A percentile compares a stretch with the other conserved stretches of the same genome.
Conservation (phyloP, 2,888 invertebrate species). For the Eupithecia pulchellata region DNA sequence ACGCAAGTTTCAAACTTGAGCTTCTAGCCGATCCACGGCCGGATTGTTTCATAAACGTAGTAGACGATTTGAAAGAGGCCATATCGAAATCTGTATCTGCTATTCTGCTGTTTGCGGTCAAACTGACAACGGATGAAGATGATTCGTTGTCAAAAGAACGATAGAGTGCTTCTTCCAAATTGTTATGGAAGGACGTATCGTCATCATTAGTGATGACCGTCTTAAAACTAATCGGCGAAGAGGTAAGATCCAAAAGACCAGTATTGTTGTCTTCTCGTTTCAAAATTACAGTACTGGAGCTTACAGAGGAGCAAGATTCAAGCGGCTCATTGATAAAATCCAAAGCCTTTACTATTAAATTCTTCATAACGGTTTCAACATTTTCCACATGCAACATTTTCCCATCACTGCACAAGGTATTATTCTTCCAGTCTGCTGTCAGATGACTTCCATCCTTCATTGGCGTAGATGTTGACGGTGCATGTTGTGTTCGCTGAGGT, state of each 20-base stretch:
- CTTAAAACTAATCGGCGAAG: slow-evolving; percentile 53
- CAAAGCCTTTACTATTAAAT: slow-evolving; percentile 63
- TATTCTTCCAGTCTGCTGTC: slow-evolving; percentile 48
- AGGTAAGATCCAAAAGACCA: slow-evolving; percentile 41
- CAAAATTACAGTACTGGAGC: slow-evolving; percentile 53
- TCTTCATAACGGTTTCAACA: slow-evolving; percentile 51
- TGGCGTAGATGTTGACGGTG: slow-evolving; percentile 21
- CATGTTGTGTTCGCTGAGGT: slow-evolving; percentile 33
- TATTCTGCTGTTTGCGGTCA: slow-evolving; percentile 47
- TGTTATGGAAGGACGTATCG: slow-evolving; percentile 48
- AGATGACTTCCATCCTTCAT: slow-evolving; percentile 40
- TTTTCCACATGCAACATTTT: slow-evolving; percentile 32
- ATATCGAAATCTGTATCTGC: slow-evolving; percentile 60
- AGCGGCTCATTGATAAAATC: slow-evolving; percentile 51
- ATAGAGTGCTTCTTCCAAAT: slow-evolving; percentile 54
- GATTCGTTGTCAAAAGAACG: slow-evolving; percentile 48
- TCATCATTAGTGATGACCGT: slow-evolving; percentile 52
- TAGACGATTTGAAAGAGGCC: slow-evolving; percentile 65
- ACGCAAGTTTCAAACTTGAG: slow-evolving; percentile 31
- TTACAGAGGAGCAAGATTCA: slow-evolving; percentile 43
- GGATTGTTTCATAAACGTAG: slow-evolving; percentile 63
- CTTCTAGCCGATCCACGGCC: slow-evolving; percentile 63
- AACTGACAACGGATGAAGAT: slow-evolving; percentile 45
- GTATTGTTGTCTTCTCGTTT: slow-evolving; percentile 45
- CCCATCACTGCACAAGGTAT: slow-evolving; percentile 2